Percentiles rank a stretch among this genome's conserved stretches.
These are phyloP conservation scores for Metopolophium dirhodum DNA, from an alignment of 1,140 invertebrate species.

Conservation along the genomic window DNA sequence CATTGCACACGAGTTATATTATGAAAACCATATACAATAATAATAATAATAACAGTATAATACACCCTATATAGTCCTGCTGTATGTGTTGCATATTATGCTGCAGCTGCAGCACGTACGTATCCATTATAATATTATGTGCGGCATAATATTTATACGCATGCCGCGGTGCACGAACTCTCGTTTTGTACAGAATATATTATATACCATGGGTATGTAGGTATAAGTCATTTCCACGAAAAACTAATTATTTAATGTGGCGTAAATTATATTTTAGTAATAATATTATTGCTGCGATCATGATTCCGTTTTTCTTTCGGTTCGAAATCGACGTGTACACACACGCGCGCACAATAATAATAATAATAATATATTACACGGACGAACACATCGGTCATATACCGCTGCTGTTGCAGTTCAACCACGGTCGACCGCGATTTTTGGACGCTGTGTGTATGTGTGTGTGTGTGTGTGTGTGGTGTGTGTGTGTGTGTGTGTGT, in stretches of 20 bases:
- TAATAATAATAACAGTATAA: not conserved
- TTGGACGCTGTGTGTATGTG: not conserved
- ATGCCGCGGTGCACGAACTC: not conserved
- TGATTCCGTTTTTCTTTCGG: slow-evolving; percentile 1
- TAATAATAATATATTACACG: not conserved
- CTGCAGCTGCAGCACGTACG: not conserved
- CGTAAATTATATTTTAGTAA: not conserved
- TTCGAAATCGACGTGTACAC: not conserved
- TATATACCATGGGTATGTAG: too few species aligned
- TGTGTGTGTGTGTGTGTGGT: not conserved
- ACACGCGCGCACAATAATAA: not conserved
- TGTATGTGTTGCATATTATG: not conserved
- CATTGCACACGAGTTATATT: too few species aligned
- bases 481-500: not conserved
- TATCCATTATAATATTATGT: not conserved
- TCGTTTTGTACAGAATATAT: not conserved
- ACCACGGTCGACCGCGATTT: not conserved
- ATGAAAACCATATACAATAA: too few species aligned
- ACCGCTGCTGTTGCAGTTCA: not conserved
- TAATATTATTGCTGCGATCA: not conserved
- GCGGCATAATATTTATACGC: not conserved
- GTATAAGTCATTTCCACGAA: not conserved
- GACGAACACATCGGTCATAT: not conserved
- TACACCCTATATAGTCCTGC: not conserved
- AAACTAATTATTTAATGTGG: not conserved